phyloP scores from a whole-genome alignment of 2,888 invertebrate genomes.

The Dynastes tityus region DNA sequence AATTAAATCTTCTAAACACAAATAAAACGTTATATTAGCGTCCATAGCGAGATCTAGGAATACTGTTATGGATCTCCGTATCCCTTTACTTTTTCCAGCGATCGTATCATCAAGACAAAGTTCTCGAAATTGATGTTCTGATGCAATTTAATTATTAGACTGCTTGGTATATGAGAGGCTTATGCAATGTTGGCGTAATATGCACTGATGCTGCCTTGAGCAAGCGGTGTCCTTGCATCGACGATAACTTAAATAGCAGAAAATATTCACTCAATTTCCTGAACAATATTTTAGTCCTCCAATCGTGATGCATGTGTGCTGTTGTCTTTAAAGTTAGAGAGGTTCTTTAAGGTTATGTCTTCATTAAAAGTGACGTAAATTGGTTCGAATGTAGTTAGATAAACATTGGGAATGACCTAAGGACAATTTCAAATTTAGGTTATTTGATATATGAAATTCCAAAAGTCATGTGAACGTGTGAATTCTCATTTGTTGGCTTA shows the following conservation, averaged over 20 bases:
- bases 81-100: neutral
- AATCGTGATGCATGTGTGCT: constrained; percentile 29
- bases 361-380: neutral
- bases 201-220: constrained; percentile 55
- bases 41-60: neutral
- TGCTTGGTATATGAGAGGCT: constrained; percentile 56
- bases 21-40: neutral
- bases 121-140: constrained; percentile 50
- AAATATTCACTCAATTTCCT: constrained; percentile 58
- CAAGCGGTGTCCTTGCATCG: constrained; percentile 57
- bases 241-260: constrained; percentile 55
- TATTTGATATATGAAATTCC: too few relatives aligned
- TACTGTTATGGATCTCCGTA: constrained; percentile 7
- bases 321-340: constrained; percentile 31
- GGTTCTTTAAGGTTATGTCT: constrained; percentile 9
- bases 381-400: too few relatives aligned
- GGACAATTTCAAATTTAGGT: too few relatives aligned
- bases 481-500: too few relatives aligned
- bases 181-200: constrained; percentile 59
- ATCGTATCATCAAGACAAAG: constrained; percentile 32
- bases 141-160: constrained; percentile 56
- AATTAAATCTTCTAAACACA: neutral
- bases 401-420: too few relatives aligned
- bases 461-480: too few relatives aligned
- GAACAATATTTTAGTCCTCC: constrained; percentile 51